Conservation (phyloP, 1,140 invertebrate species). For the Lycorma delicatula region DNA sequence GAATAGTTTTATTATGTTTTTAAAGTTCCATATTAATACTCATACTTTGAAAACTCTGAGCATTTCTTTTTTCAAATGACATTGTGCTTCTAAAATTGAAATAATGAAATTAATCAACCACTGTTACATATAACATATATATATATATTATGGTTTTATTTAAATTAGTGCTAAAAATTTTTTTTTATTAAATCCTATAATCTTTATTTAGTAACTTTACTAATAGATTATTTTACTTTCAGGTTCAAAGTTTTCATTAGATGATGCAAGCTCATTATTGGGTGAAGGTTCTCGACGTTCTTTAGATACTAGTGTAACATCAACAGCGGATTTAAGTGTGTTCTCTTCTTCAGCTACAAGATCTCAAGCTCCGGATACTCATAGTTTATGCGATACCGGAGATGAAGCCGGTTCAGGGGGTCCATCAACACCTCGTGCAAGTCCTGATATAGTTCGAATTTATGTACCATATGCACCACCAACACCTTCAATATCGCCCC, state of each 20-base stretch:
- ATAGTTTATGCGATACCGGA: conserved; percentile 56
- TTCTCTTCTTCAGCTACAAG: conserved; percentile 64
- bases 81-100: too few relatives aligned
- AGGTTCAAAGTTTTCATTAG: conserved; percentile 58
- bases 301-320: conserved; percentile 72
- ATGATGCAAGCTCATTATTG: conserved; percentile 53
- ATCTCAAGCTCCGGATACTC: conserved; percentile 55
- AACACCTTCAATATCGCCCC: conserved; percentile 8
- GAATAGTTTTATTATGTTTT: too few relatives aligned
- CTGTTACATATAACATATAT: too few relatives aligned
- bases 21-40: too few relatives aligned
- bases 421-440: conserved; percentile 53
- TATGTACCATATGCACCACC: conserved; percentile 60
- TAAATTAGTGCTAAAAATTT: too few relatives aligned
- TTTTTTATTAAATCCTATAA: too few relatives aligned
- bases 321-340: conserved; percentile 69
- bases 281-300: conserved; percentile 60
- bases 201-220: too few relatives aligned
- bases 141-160: too few relatives aligned
- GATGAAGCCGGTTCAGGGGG: conserved; percentile 44
- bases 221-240: too few relatives aligned
- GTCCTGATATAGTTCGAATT: conserved; percentile 62
- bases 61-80: too few relatives aligned
- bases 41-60: too few relatives aligned
- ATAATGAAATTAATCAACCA: too few relatives aligned